Conservation (phyloP, 2,797 vertebrate species). For the Aphelocoma californica region DNA sequence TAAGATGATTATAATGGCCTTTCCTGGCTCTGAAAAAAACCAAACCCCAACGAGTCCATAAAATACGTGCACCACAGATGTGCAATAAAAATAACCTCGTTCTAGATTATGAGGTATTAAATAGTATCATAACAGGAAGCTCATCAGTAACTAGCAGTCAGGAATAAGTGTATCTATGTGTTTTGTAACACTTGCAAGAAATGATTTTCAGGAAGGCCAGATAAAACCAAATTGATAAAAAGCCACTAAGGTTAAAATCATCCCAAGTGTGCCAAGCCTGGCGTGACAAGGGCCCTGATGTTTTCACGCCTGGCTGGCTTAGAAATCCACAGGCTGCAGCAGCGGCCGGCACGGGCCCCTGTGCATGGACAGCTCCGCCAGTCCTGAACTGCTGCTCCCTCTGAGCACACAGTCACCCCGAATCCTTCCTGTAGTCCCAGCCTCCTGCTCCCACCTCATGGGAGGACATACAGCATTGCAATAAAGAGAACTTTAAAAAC, state of each 20-base stretch:
- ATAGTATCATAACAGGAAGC: neutral
- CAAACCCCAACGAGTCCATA: neutral
- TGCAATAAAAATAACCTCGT: neutral
- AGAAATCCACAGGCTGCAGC: accelerated
- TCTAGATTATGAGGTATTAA: neutral
- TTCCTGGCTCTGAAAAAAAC: neutral
- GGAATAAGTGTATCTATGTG: neutral
- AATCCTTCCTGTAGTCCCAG: neutral
- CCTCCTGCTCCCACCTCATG: neutral
- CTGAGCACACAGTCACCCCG: accelerated
- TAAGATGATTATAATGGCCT: neutral
- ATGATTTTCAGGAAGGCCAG: neutral
- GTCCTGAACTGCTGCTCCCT: neutral
- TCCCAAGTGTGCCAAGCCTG: neutral
- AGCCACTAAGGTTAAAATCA: neutral
- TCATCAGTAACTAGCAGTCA: neutral
- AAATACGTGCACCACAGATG: neutral
- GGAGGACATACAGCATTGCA: neutral
- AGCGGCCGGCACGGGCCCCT: accelerated
- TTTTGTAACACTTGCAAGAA: neutral
- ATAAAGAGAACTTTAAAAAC: neutral
- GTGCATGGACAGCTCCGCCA: neutral
- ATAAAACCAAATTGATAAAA: neutral
- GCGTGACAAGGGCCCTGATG: accelerated
- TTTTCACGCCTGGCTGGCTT: neutral